These are phyloP conservation scores for Calephelis virginiensis DNA, from an alignment of 1,140 invertebrate genomes.

Conservation along the genomic window DNA sequence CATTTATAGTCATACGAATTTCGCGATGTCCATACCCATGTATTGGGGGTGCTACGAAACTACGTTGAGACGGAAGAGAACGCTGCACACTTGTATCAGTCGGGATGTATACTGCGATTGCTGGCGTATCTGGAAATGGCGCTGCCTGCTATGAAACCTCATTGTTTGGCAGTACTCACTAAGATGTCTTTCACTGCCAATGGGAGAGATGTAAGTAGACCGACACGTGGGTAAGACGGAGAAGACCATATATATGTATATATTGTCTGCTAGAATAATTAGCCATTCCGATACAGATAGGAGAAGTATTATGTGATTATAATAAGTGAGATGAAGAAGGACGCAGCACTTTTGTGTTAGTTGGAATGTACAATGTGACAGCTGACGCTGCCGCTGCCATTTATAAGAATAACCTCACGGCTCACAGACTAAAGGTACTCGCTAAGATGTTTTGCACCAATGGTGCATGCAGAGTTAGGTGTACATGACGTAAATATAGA, in stretches of 20 bases:
- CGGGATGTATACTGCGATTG: slow-evolving; percentile 58
- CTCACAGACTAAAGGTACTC: too few species aligned
- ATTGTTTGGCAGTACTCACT: slow-evolving; percentile 61
- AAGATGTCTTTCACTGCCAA: slow-evolving; percentile 67
- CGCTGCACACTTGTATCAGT: slow-evolving; percentile 54
- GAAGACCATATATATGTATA: background rate
- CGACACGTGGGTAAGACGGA: too few species aligned
- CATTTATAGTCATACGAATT: slow-evolving; percentile 59
- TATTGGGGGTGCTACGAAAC: slow-evolving; percentile 54
- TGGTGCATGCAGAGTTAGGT: too few species aligned
- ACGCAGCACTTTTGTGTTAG: too few species aligned
- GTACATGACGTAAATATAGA: too few species aligned
- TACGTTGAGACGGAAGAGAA: slow-evolving; percentile 67
- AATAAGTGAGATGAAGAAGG: too few species aligned
- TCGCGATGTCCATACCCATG: slow-evolving; percentile 58
- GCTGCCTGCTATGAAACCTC: slow-evolving; percentile 59
- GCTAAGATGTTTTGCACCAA: too few species aligned
- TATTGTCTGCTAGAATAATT: background rate
- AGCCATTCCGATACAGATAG: too few species aligned
- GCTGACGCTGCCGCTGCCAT: too few species aligned
- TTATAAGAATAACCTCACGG: too few species aligned
- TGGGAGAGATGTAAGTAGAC: slow-evolving; percentile 55
- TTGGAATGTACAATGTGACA: too few species aligned
- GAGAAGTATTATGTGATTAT: too few species aligned
- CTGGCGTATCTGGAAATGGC: slow-evolving; percentile 70